A percentile compares a stretch with the other conserved stretches of the same genome.
phyloP scores from a whole-genome alignment of 64 coral and sea anemone genomes.

The Actinia equina region DNA sequence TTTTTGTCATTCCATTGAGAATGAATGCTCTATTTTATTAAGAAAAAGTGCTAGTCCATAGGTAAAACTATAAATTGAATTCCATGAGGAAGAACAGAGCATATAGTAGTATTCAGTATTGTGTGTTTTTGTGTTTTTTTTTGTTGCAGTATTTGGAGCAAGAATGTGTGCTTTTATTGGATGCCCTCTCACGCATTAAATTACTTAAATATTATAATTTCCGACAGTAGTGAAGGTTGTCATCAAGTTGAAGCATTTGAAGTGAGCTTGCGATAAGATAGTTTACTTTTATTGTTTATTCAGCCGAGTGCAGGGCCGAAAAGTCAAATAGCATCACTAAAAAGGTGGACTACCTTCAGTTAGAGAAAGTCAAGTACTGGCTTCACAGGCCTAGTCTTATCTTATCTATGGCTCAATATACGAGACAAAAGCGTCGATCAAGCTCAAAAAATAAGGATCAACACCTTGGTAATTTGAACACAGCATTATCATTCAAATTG shows the following conservation, averaged over 20 bases:
- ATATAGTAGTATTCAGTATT: too few relatives aligned
- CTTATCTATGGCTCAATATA: neutral
- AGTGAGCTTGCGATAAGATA: neutral
- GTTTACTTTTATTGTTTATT: slow-evolving; percentile 2
- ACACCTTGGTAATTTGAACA: neutral
- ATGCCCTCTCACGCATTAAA: neutral
- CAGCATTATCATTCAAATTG: neutral
- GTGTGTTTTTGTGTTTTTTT: too few relatives aligned
- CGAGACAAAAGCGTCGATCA: neutral
- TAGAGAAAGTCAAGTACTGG: neutral
- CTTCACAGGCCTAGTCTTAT: neutral
- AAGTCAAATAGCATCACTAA: neutral
- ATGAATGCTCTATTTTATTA: too few relatives aligned
- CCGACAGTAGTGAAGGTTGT: neutral
- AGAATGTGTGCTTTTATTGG: neutral
- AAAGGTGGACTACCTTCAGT: neutral
- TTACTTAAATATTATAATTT: slow-evolving; percentile 9
- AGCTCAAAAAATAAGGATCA: neutral
- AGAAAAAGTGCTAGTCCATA: too few relatives aligned
- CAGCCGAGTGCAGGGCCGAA: neutral
- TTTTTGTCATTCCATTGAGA: too few relatives aligned
- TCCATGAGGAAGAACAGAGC: too few relatives aligned
- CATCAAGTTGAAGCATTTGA: neutral
- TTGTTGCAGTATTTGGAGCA: too few relatives aligned
- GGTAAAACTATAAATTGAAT: too few relatives aligned